phyloP scores from a whole-genome alignment of 2,888 invertebrate genomes.

The Rotaria magnacalcarata region DNA sequence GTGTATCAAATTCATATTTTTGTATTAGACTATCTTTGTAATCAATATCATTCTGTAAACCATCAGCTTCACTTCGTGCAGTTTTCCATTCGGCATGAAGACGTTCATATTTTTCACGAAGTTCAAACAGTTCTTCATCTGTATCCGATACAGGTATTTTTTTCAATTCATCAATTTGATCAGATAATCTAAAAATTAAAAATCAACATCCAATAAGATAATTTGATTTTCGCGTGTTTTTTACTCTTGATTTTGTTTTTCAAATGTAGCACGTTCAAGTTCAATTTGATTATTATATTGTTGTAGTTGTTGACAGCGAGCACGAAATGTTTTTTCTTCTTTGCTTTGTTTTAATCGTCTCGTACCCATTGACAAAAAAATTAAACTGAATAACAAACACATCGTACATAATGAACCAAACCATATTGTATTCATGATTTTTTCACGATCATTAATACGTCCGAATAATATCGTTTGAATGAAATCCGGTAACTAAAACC shows the following conservation, averaged over 20 bases:
- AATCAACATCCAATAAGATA: too few species aligned
- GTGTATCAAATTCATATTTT: not conserved
- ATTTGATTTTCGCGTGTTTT: not conserved
- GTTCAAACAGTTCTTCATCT: constrained; percentile 1
- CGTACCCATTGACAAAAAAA: not conserved
- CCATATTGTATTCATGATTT: not conserved
- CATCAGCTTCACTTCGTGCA: not conserved
- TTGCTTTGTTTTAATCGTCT: constrained; percentile 35
- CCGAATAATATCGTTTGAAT: not conserved
- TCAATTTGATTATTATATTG: constrained; percentile 33
- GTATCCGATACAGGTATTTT: not conserved
- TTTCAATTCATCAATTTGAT: constrained; percentile 24
- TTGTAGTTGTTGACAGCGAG: constrained; percentile 25
- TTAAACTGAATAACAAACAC: not conserved
- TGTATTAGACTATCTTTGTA: not conserved
- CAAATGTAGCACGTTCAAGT: constrained; percentile 27
- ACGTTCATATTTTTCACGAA: constrained; percentile 2
- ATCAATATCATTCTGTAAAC: not conserved
- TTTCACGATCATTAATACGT: not conserved
- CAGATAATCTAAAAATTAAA: not conserved
- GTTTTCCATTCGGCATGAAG: not conserved
- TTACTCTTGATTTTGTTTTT: constrained; percentile 35
- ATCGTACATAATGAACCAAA: not conserved
- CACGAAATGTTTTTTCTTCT: not conserved
- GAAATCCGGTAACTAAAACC: not conserved